A percentile compares a stretch with the other conserved stretches of the same genome.
phyloP scores from a whole-genome alignment of 1,140 invertebrate species.

The Caenorhabditis brenneri region DNA sequence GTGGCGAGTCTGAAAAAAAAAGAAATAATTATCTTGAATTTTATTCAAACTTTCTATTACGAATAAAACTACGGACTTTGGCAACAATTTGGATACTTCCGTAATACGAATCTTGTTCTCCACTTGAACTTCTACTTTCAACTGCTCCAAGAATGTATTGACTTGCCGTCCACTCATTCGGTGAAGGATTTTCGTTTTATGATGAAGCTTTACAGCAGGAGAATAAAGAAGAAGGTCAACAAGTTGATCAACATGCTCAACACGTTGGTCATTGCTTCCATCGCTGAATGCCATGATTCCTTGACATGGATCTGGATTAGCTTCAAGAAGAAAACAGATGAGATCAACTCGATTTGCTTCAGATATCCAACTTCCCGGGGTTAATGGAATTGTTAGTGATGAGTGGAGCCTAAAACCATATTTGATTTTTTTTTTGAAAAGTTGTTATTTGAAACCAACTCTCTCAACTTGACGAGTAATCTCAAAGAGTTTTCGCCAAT shows the following conservation, averaged over 20 bases:
- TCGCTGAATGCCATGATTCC: background rate
- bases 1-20: background rate
- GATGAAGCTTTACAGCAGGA: background rate
- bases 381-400: background rate
- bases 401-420: background rate
- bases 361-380: background rate
- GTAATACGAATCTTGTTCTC: background rate
- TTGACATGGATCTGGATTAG: background rate
- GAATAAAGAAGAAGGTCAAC: conserved; percentile 9
- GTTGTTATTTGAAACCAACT: background rate
- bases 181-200: conserved; percentile 9
- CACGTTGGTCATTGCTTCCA: background rate
- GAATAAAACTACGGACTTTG: background rate
- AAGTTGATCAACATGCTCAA: conserved; percentile 5
- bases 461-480: background rate
- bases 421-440: background rate
- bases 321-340: background rate
- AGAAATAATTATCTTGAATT: no score
- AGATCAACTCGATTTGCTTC: background rate
- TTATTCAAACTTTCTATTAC: background rate
- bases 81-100: background rate
- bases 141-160: background rate
- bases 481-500: background rate
- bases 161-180: background rate
- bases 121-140: background rate